Base-by-base conservation (phyloP, 2,797 vertebrate species). In the Parauchenoglanis punctatus region DNA sequence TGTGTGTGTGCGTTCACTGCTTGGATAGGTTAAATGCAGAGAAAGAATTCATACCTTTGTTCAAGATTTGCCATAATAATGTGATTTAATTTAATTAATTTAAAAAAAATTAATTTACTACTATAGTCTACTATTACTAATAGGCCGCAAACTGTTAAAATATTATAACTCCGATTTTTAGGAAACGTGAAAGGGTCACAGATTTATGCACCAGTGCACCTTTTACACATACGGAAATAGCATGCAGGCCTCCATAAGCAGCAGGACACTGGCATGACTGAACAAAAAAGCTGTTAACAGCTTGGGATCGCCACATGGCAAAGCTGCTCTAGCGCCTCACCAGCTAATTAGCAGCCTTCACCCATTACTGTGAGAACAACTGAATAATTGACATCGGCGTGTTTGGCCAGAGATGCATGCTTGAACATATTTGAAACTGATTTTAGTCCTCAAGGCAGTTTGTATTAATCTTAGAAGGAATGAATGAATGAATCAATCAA, bases 271-370 rank as follows among this genome's bases (percentile, higher is more conserved):
- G 81, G 84, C 87, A 85, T 85, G 23, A 86, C 77, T 90, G 85
- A 81, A 82, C 87, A 76, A 82, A 83, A 46, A 85, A 89, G 89
- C 91, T 89, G 84, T 92, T 92, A 92, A 83, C 93, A 89, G 83
- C 88, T 87, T 85, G 89, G 61, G 90, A 93, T 91, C 82, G 67
- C 75, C 56, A 67, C 85, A 87, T 76, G n/a, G 85, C 78, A 63
- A 81, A 86, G 83, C 77, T 84, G 85, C 80, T 86, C 75, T 68
- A 86, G 73, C 72, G 80, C 67, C 46, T 73, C 75, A 81, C 86
- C 65, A 75, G 86, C 13, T 54, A 89, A 88, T 87, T 75, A 77
- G 75, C 67, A 44, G 87, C 59, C 82, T 86, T 89, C 88, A 84
- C 82, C 72, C 49, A 44, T 1, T 54, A 85, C 86, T 89, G 77